Evolutionary conservation across 2,797 vertebrate species (phyloP).

Genomic region (Acridotheres tristis): DNA sequence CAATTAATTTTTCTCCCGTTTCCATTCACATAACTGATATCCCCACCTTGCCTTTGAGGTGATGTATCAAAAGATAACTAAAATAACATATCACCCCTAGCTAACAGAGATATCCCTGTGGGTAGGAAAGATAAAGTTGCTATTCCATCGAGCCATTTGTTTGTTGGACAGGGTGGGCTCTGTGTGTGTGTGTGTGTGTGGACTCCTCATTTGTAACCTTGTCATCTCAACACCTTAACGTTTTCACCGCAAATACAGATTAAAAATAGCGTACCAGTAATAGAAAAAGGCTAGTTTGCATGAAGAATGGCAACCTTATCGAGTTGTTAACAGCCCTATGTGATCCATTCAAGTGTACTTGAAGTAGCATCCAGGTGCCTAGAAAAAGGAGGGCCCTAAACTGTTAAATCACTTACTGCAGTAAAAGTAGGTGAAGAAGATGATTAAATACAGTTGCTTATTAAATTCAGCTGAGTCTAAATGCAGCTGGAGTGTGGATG

Average conservation of each 20-base stretch:
- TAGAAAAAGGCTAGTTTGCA: constrained; percentile 9
- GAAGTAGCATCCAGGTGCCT: constrained; percentile 3
- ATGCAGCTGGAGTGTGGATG: not conserved
- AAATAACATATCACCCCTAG: not conserved
- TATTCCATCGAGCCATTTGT: not conserved
- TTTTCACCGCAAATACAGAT: not conserved
- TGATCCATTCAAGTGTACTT: not conserved
- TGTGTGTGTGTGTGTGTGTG: not conserved
- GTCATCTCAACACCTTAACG: not conserved
- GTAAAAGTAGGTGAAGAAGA: constrained; percentile 26
- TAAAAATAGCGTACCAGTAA: not conserved
- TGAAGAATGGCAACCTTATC: constrained; percentile 18
- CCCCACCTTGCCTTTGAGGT: not conserved
- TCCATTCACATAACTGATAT: not conserved
- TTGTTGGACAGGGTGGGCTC: not conserved
- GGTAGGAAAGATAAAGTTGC: not conserved
- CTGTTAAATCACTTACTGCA: not conserved
- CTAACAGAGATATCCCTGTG: not conserved
- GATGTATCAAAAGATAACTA: constrained; percentile 10
- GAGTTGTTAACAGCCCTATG: not conserved
- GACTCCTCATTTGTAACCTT: not conserved
- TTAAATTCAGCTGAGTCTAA: constrained; percentile 9
- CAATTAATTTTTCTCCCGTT: not conserved
- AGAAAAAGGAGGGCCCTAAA: not conserved
- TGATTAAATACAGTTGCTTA: not conserved